Evolutionary conservation across 2,888 invertebrate genomes (phyloP), one percentile per base, ranked within the genome.

Genomic region (Dasysyrphus tricinctus): DNA sequence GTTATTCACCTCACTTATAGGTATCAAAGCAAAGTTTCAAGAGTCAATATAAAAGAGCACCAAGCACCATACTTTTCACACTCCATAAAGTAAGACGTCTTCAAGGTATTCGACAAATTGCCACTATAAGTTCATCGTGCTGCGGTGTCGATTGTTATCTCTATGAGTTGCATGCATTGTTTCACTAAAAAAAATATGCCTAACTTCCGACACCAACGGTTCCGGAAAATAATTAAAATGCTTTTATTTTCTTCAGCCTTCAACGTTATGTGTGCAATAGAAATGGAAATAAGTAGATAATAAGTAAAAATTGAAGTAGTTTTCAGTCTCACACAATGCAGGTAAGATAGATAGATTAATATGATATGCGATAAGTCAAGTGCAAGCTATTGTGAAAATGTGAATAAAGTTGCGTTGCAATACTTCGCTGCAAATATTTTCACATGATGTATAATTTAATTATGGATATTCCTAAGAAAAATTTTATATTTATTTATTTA

Each of bases 71-170:
- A 54, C 19, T 9, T 49, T 80, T 85, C 61, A 85, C 80, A 80
- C 73, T 80, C 77, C 56, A 80, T 77, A 56, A 85, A 76, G 61
- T 85, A 73, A 77, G 73, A 77, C 61, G 72, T 56, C 67, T 72
- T 67, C 59, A 80, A 56, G 32, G 54, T 65, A 42, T 76, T 80
- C 72, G 54, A 73, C 73, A 76, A 80, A 61, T 72, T 67, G 59
- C 72, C 39, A 54, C 32, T 47, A 76, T 75, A 24, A 63, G 49
- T 67, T 42, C 51, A 76, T 61, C 80, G 69, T 73, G 51, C 51
- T 72, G 42, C 47, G n/a, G 44, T 75, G 42, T 47, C 24, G 80
- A 85, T 77, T 16, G 54, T 42, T 72, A 72, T 84, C 80, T 79
- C 29, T 51, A 14, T 19, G 37, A 51, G 44, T 39, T 37, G 29